Conservation (phyloP, 2,113 vertebrate genomes). For the Prunella fulvescens region DNA sequence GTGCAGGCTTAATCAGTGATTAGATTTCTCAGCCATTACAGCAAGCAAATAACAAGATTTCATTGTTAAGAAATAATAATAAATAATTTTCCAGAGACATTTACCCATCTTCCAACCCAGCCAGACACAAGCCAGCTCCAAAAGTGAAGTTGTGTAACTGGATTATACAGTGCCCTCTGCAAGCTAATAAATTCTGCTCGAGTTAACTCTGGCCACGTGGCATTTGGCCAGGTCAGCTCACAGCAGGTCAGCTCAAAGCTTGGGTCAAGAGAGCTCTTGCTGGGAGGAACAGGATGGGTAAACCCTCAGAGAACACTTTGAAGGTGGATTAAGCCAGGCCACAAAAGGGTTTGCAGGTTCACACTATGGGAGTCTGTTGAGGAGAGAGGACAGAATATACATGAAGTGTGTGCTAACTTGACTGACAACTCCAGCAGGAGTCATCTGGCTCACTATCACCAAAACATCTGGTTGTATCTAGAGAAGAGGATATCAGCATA, state of each 20-base stretch:
- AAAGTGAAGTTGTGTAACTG: neutral
- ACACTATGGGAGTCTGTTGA: neutral
- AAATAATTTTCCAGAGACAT: neutral
- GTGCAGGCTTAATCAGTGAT: neutral
- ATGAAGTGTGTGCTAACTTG: neutral
- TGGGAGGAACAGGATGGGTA: neutral
- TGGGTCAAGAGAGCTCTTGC: neutral
- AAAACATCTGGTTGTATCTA: neutral
- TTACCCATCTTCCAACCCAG: neutral
- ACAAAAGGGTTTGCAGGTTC: neutral
- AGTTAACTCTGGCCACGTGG: neutral
- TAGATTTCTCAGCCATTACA: neutral
- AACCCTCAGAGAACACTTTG: neutral
- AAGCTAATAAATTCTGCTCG: neutral
- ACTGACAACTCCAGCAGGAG: conserved; percentile 55
- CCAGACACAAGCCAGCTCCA: neutral
- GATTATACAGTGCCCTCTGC: neutral
- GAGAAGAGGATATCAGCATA: neutral
- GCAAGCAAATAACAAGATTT: neutral
- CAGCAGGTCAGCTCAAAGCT: neutral
- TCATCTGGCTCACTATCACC: conserved; percentile 49
- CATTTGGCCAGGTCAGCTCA: neutral
- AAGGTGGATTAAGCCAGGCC: neutral
- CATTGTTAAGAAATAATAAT: neutral
- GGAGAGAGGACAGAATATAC: neutral